Conservation (phyloP, 2,113 vertebrate genomes). For the Chaetura pelagica region DNA sequence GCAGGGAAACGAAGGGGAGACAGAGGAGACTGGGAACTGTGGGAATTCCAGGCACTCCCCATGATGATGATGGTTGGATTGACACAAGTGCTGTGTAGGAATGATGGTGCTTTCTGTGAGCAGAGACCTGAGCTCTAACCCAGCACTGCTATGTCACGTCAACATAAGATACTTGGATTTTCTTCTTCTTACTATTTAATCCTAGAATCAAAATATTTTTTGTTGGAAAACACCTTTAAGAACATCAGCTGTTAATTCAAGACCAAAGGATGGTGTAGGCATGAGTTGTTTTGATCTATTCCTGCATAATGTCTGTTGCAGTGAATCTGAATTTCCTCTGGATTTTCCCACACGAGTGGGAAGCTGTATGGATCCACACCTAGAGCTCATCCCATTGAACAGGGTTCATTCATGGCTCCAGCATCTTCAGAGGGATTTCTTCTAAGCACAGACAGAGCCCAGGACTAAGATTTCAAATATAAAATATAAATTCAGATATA, state of each 20-base stretch:
- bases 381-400: neutral
- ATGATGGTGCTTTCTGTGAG: neutral
- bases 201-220: no score
- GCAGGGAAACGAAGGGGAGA: neutral
- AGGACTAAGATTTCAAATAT: neutral
- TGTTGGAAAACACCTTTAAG: no score
- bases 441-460: neutral
- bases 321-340: neutral
- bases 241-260: neutral
- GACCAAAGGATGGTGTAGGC: neutral
- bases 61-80: neutral
- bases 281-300: neutral
- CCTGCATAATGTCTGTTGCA: neutral
- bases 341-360: neutral
- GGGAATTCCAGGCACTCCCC: neutral
- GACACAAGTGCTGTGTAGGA: neutral
- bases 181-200: neutral
- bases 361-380: neutral
- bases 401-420: neutral
- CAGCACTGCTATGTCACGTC: neutral
- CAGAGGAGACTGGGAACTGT: neutral
- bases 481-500: no score
- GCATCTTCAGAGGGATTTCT: neutral
- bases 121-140: neutral
- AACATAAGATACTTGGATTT: neutral